A percentile compares a stretch with the other conserved stretches of the same genome.
phyloP scores from a whole-genome alignment of 2,113 vertebrate genomes.

The Callorhinus ursinus region DNA sequence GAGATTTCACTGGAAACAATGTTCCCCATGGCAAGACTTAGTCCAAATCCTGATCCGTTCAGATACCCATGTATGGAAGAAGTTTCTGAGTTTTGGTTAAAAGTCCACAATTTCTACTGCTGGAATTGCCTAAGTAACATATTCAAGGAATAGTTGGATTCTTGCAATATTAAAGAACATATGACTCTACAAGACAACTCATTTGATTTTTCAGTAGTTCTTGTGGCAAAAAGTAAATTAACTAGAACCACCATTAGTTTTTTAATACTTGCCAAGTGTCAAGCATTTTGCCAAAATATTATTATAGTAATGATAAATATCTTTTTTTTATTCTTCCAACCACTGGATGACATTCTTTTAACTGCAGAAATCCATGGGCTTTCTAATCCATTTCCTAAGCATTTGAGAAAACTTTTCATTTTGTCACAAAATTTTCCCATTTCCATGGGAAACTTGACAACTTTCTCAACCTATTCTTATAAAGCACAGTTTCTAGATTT shows the following conservation, averaged over 20 bases:
- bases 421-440: not conserved
- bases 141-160: not conserved
- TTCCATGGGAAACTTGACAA: not conserved
- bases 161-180: not conserved
- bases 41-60: not conserved
- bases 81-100: not conserved
- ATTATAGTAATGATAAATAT: not conserved
- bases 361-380: not conserved
- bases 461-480: not conserved
- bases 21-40: not conserved
- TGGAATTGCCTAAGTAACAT: not conserved
- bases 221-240: not conserved
- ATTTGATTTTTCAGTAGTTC: not conserved
- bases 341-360: not conserved
- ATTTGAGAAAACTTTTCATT: not conserved
- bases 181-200: not conserved
- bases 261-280: not conserved
- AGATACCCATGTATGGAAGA: not conserved
- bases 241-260: not conserved
- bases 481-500: not conserved
- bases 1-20: not conserved
- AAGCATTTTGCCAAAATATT: not conserved
- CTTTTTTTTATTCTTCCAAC: not conserved
- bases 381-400: not conserved
- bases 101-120: not conserved